Conservation (phyloP, 2,888 invertebrate species). For the Autographa gamma region DNA sequence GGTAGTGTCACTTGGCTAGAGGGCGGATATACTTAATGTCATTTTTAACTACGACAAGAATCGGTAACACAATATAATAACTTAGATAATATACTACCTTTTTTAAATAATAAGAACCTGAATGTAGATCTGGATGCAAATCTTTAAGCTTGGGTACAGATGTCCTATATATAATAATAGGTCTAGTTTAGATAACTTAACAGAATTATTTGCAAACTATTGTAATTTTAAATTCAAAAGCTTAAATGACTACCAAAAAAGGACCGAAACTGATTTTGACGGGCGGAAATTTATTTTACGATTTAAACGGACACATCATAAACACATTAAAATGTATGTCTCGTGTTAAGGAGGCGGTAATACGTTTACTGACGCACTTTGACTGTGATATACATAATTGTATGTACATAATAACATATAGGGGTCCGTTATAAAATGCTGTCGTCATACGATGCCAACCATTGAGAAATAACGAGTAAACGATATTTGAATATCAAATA, state of each 20-base stretch:
- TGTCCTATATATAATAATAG: no score
- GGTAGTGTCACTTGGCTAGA: no score
- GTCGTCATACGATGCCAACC: slow-evolving; percentile 79
- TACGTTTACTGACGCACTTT: slow-evolving; percentile 70
- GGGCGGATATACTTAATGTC: no score
- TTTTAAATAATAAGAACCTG: no score
- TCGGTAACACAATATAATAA: no score
- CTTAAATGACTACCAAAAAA: slow-evolving; percentile 37
- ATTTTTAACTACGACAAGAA: no score
- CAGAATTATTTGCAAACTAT: background rate
- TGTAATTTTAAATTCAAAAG: slow-evolving; percentile 23
- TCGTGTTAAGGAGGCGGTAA: slow-evolving; percentile 61
- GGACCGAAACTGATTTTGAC: slow-evolving; percentile 49
- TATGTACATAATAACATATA: slow-evolving; percentile 76
- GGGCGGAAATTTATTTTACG: slow-evolving; percentile 60
- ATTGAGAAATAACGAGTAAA: slow-evolving; percentile 82
- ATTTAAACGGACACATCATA: slow-evolving; percentile 58
- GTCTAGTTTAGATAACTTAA: background rate
- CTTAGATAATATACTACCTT: no score
- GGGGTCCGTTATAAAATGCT: slow-evolving; percentile 78
- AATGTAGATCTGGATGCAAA: no score
- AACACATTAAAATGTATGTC: slow-evolving; percentile 64
- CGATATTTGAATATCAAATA: slow-evolving; percentile 83
- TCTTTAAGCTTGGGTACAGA: no score
- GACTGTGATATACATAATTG: slow-evolving; percentile 68